Conservation (phyloP, 35 echinoderm and acorn worm species). For the Heliocidaris erythrogramma region DNA sequence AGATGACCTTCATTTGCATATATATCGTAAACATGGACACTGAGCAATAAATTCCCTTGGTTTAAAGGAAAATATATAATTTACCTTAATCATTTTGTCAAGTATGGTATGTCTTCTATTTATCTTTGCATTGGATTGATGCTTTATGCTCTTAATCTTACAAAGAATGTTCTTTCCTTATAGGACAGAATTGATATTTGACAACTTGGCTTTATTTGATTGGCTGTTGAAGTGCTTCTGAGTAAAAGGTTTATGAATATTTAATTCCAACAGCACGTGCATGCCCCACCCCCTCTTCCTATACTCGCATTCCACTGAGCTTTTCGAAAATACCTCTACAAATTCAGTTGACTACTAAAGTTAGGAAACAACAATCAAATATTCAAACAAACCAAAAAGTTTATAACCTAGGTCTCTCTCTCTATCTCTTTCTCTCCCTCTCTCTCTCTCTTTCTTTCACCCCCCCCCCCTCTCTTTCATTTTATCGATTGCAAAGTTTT, state of each 20-base stretch:
- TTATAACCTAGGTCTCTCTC: no score
- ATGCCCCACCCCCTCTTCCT: background rate
- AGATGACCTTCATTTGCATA: background rate
- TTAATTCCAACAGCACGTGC: background rate
- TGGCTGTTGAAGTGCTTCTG: conserved; percentile 48
- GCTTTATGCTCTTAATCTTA: background rate
- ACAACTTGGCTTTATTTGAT: conserved; percentile 93
- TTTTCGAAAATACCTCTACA: no score
- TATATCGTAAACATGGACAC: background rate
- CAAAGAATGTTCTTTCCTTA: background rate
- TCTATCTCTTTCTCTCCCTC: no score
- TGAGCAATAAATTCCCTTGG: background rate
- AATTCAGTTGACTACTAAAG: no score
- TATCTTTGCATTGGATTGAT: background rate
- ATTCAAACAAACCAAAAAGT: no score
- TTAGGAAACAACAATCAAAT: no score
- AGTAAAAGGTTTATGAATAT: background rate
- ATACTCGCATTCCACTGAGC: no score
- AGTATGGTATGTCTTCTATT: background rate
- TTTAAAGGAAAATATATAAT: background rate
- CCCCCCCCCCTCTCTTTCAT: no score
- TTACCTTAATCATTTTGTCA: background rate
- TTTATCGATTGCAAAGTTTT: no score
- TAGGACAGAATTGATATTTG: conserved; percentile 49
- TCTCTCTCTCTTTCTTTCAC: no score